phyloP scores from a whole-genome alignment of 2,888 invertebrate species.

The Drosophila affinis region DNA sequence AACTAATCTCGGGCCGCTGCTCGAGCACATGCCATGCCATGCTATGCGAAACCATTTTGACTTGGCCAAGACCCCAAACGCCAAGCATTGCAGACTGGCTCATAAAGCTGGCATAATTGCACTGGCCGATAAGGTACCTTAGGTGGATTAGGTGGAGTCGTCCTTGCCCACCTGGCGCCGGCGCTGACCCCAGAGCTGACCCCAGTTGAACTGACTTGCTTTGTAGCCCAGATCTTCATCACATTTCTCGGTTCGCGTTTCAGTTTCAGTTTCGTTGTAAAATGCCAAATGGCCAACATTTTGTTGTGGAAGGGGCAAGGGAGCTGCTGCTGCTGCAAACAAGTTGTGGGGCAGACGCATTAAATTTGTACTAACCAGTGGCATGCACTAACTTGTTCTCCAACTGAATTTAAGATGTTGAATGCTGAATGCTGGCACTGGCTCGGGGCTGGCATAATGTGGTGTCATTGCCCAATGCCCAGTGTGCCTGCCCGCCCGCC shows the following conservation, averaged over 20 bases:
- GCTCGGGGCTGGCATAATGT: conserved; percentile 19
- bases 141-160: not conserved
- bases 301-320: not conserved
- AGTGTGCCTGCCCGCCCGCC: conserved; percentile 2
- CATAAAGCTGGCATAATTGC: not conserved
- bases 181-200: conserved; percentile 7
- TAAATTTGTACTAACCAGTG: conserved; percentile 37
- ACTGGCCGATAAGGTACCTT: not conserved
- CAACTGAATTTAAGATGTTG: not conserved
- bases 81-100: conserved; percentile 19
- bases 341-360: conserved; percentile 36
- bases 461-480: conserved; percentile 47
- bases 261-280: not conserved
- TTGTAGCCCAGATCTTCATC: conserved; percentile 21
- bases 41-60: conserved; percentile 27
- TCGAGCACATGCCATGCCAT: no score
- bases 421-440: conserved; percentile 1
- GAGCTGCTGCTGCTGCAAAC: conserved; percentile 1
- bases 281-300: not conserved
- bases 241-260: conserved; percentile 27
- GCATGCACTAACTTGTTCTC: conserved; percentile 48
- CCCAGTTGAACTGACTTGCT: conserved; percentile 3
- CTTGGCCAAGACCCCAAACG: conserved; percentile 58
- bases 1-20: conserved; percentile 7
- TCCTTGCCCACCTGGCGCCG: conserved; percentile 36